A percentile compares a stretch with the other conserved stretches of the same genome.
Conservation (phyloP, 2,113 vertebrate species). For the Entelurus aequoreus region DNA sequence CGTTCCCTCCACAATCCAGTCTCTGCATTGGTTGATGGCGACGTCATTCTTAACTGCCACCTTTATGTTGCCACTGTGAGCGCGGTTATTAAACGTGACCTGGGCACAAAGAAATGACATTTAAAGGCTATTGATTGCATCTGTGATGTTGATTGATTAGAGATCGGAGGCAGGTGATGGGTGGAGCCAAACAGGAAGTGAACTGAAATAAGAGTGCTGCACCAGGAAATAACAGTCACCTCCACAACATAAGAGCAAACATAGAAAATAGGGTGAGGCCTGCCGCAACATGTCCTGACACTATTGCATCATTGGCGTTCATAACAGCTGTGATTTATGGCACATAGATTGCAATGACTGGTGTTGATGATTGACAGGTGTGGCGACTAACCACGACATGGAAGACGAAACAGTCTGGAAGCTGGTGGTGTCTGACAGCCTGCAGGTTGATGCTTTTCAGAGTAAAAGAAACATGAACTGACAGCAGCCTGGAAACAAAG, state of each 20-base stretch:
- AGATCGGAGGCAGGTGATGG: no score
- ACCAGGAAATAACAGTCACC: no score
- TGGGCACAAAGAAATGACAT: slow-evolving; percentile 47
- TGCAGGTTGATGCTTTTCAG: slow-evolving; percentile 95
- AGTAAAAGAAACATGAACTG: slow-evolving; percentile 79
- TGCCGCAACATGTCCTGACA: no score
- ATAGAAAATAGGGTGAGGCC: not conserved
- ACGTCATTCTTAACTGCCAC: slow-evolving; percentile 81
- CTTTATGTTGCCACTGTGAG: slow-evolving; percentile 88
- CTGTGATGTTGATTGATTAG: no score
- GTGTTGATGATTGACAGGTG: no score
- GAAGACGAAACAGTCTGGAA: slow-evolving; percentile 93
- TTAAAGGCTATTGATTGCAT: not conserved
- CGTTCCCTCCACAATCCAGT: slow-evolving; percentile 83
- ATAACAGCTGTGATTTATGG: no score
- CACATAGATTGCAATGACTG: no score
- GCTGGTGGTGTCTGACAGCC: slow-evolving; percentile 85
- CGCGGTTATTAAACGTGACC: slow-evolving; percentile 89
- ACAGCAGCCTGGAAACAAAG: slow-evolving; percentile 76
- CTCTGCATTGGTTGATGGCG: slow-evolving; percentile 84
- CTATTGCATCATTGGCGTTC: no score
- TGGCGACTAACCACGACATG: slow-evolving; percentile 73
- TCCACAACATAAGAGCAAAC: not conserved
- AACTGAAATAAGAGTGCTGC: no score
- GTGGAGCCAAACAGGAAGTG: no score